Conservation (phyloP, 2,113 vertebrate species). For the Cichladusa arquata region DNA sequence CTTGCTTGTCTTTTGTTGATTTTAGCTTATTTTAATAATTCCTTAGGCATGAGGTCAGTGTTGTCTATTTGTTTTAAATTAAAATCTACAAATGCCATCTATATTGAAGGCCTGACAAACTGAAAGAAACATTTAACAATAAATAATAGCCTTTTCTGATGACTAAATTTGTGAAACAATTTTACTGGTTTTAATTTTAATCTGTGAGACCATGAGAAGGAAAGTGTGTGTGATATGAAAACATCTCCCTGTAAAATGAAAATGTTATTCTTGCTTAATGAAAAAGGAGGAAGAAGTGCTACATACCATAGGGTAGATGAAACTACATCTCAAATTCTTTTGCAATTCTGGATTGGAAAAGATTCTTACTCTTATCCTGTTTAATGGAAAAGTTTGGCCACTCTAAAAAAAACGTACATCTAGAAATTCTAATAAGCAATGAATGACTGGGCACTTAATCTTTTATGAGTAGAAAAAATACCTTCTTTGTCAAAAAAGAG, state of each 20-base stretch:
- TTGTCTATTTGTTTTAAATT: neutral
- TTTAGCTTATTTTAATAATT: neutral
- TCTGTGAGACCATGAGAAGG: neutral
- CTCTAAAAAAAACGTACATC: neutral
- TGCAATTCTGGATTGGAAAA: neutral
- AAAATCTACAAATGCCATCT: neutral
- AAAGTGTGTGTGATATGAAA: neutral
- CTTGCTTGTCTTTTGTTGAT: neutral
- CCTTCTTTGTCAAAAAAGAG: rapidly evolving
- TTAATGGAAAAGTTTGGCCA: neutral
- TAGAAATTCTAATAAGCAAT: neutral
- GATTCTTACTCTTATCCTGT: neutral
- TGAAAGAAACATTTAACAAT: neutral
- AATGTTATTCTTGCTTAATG: neutral
- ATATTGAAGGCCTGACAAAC: neutral
- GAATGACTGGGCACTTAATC: rapidly evolving
- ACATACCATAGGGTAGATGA: neutral
- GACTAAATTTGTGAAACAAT: neutral
- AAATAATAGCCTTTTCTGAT: neutral
- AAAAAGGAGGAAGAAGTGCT: neutral
- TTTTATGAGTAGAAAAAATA: neutral
- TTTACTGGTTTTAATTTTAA: neutral
- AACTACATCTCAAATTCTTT: neutral
- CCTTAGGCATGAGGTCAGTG: neutral
- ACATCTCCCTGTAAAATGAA: neutral